Base-by-base conservation (phyloP, 2,113 vertebrate genomes). In the Ceuthmochares aereus region DNA sequence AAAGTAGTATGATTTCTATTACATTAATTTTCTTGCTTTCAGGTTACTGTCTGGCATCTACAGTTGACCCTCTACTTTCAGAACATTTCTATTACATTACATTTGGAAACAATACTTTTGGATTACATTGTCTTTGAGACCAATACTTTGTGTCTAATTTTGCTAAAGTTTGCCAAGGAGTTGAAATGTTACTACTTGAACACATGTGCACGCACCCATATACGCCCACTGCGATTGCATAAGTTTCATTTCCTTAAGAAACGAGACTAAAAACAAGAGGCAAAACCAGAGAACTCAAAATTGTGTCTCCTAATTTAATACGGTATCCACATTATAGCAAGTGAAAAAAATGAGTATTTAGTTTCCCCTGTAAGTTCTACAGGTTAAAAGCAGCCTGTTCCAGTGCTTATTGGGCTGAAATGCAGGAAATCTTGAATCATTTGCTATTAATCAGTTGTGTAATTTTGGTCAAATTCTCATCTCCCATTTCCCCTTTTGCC, bases 201-300 rank as follows among this genome's bases (percentile, higher is more conserved):
- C 25, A n/a, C 4, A 4, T 20, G 34, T 21, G 30, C n/a, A 37
- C 64, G n/a, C 72, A 66, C 32, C 22, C 64, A 37, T 77, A 63
- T 45, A 19, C 36, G 3, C 42, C 45, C 72, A 27, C 9, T 0
- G 0, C 67, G 51, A 84, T 81, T 95, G 83, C 94, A 77, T 47
- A 90, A 86, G 72, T 95, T 96, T 93, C 86, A 47, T 87, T 97
- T 97, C 96, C 88, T 86, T 87, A 81, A 76, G 79, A 92, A 94
- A 70, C 37, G 25, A 40, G 68, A 22, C 60, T 59, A 55, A 92
- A 95, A 90, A 56, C 34, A 40, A 60, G 40, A 76, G 60, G 67
- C 45, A 84, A 84, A 80, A 42, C 10, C 42, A 80, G 52, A 76
- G 34, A 84, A 63, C 18, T 56, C 18, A 86, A 47, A 90, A 30